Percentiles rank a stretch among this genome's conserved stretches.
phyloP scores from a whole-genome alignment of 2,888 invertebrate genomes.

The Hyposoter didymator region DNA sequence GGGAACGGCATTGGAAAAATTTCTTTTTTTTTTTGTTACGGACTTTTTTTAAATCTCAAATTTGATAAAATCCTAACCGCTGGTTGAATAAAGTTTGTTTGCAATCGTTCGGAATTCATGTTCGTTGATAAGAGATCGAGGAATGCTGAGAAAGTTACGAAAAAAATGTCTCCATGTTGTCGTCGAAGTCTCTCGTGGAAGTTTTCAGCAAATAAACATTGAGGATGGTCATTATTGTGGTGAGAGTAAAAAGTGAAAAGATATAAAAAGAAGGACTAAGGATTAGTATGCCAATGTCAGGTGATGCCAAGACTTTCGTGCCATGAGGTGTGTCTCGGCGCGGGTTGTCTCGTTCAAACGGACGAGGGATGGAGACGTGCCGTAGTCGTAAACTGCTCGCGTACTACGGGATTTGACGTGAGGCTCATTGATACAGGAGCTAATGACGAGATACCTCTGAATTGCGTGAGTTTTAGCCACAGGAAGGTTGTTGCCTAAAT shows the following conservation, averaged over 20 bases:
- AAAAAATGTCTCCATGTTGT: not conserved
- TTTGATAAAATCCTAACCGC: not conserved
- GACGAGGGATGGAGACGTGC: conserved; percentile 80
- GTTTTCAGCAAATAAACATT: conserved; percentile 36
- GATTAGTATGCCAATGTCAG: conserved; percentile 77
- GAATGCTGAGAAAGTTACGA: not conserved
- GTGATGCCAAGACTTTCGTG: conserved; percentile 80
- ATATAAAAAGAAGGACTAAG: conserved; percentile 53
- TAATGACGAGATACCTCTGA: conserved; percentile 75
- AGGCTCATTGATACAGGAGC: conserved; percentile 82
- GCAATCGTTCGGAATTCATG: not conserved
- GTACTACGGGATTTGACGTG: conserved; percentile 75
- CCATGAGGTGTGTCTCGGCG: conserved; percentile 79
- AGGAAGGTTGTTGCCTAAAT: conserved; percentile 49
- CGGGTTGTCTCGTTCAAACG: conserved; percentile 81
- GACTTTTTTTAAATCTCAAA: not conserved
- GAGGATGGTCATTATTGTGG: conserved; percentile 31
- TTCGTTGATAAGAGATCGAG: not conserved
- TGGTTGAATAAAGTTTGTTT: not conserved
- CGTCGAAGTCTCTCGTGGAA: conserved; percentile 23
- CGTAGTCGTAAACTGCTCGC: conserved; percentile 78
- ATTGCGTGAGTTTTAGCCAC: conserved; percentile 79
- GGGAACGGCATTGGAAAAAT: not conserved
- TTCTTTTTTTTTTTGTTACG: not conserved
- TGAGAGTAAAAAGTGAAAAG: conserved; percentile 19